Percentiles rank a stretch among this genome's conserved stretches.
These are phyloP conservation scores for Gallirallus australis DNA, from an alignment of 2,797 vertebrate species.

Conservation along the genomic window DNA sequence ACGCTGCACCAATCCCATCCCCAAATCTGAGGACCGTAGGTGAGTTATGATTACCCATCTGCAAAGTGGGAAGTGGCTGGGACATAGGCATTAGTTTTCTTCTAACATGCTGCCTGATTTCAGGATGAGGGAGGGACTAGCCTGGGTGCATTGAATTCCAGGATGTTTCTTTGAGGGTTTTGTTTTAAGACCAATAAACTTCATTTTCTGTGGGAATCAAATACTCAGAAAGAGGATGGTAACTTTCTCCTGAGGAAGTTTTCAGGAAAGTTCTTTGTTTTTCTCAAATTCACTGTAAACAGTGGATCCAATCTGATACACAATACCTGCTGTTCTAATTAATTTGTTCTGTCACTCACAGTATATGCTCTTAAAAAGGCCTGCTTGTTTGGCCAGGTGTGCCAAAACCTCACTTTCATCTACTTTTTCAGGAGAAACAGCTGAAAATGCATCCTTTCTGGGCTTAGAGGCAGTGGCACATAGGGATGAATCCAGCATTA, in stretches of 20 bases:
- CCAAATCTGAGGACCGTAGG: slow-evolving; percentile 98
- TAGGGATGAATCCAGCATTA: neutral
- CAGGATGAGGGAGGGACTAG: neutral
- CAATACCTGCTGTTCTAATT: neutral
- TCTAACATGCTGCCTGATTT: neutral
- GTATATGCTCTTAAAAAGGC: neutral
- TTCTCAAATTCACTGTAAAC: neutral
- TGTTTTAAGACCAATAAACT: neutral
- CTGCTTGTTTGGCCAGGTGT: neutral
- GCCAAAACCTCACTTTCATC: neutral
- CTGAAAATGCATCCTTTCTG: neutral
- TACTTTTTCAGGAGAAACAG: neutral
- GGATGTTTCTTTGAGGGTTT: slow-evolving; percentile 31
- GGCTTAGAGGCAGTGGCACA: neutral
- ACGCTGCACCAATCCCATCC: slow-evolving; percentile 99
- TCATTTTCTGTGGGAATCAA: slow-evolving; percentile 6
- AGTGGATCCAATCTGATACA: neutral
- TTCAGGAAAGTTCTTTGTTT: neutral
- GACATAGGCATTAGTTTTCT: neutral
- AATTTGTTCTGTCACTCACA: neutral
- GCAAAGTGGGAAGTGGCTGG: neutral
- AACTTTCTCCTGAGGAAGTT: neutral
- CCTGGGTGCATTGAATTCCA: neutral
- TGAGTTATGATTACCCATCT: slow-evolving; percentile 69
- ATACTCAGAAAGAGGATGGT: neutral